Evolutionary conservation across 2,888 invertebrate genomes (phyloP), one percentile per base, ranked within the genome.

Genomic region (Acrocera orbiculus): DNA sequence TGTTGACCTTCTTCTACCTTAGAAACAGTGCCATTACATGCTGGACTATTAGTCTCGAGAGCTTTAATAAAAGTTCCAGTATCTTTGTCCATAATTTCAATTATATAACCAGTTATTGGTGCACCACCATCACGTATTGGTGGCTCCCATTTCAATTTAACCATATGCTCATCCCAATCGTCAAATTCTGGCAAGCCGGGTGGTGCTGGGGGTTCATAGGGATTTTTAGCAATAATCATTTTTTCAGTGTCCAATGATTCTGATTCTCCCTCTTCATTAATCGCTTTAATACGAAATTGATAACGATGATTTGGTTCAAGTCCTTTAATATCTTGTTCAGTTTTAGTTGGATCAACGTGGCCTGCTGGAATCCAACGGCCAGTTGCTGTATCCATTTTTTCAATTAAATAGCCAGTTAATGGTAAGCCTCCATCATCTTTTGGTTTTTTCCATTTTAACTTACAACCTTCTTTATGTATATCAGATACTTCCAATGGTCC

Each of bases 251-350:
- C 86, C 28, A 98, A 62, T 5, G 95, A 92, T 48, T 95, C 95
- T 0, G 93, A 93, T 57, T 89, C 89, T 4, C 98, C 98, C 58
- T 95, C 90, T 51, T 90, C 89, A 58, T 96, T 96, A 8, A 89
- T 73, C 6, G 98, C 98, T 52, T 86, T 87, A 1, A 98, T 92
- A 38, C 98, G 73, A 74, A 99, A 99, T 56, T 93, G 85, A 63
- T 98, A 98, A 39, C 90, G 85, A 58, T 89, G 86, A 43, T 89
- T 89, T 34, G 92, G 87, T 59, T 90, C 89, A 10, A 98, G 67
- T 26, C 92, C 93, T 59, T 60, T 53, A 17, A 90, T 69, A 44
- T 81, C 78, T 43, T 81, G 78, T 48, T 86, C 82, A 1, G 78
- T 73, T 49, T 77, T 76, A 31, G 80, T 79, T 2, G 85, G 78